Conservation (phyloP, 2,113 vertebrate species). For the Mastomys coucha region DNA sequence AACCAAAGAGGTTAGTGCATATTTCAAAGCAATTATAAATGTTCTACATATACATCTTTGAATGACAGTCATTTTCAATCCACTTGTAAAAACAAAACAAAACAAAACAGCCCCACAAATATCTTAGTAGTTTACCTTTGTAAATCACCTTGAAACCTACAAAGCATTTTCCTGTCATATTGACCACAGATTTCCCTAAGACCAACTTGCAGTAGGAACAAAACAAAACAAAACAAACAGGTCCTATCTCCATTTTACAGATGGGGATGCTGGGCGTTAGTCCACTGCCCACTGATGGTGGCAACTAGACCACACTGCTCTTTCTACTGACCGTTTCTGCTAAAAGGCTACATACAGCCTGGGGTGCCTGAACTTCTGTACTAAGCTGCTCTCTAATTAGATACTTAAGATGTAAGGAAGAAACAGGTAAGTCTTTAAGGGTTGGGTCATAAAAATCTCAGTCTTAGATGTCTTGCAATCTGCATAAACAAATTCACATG, state of each 20-base stretch:
- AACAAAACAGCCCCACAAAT: background rate
- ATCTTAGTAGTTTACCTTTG: slow-evolving; percentile 13
- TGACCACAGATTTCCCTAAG: background rate
- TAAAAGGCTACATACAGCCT: background rate
- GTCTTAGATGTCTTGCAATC: background rate
- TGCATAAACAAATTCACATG: background rate
- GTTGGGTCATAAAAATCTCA: background rate
- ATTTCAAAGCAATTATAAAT: slow-evolving; percentile 68
- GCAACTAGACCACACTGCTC: background rate
- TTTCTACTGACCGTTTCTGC: background rate
- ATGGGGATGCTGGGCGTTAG: slow-evolving; percentile 1
- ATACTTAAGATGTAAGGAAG: slow-evolving; percentile 4
- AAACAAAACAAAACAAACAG: background rate
- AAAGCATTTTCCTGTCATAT: slow-evolving; percentile 45
- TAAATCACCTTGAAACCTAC: slow-evolving; percentile 27
- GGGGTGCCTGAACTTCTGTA: background rate
- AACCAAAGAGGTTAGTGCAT: slow-evolving; percentile 82
- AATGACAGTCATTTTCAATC: slow-evolving; percentile 66
- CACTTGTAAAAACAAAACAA: background rate
- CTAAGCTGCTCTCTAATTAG: background rate
- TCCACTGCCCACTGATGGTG: background rate
- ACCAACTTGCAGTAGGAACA: background rate
- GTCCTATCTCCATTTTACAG: background rate
- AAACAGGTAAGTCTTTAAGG: slow-evolving; percentile 7
- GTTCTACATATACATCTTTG: slow-evolving; percentile 51